Evolutionary conservation across 2,797 vertebrate species (phyloP).

Genomic region (Gymnoscopelus braueri): DNA sequence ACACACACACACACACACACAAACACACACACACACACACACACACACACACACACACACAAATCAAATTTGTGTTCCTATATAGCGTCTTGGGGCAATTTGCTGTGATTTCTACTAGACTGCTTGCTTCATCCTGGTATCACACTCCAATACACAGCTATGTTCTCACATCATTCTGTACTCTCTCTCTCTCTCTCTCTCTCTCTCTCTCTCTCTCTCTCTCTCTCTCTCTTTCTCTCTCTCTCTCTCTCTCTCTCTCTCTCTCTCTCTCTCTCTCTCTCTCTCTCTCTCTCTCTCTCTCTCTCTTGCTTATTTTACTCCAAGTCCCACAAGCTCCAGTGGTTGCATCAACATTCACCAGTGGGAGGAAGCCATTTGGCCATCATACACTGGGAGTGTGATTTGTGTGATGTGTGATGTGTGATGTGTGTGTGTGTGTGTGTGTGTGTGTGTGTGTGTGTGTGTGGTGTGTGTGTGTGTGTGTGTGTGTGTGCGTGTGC

Average conservation of each 20-base stretch:
- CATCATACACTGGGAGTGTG: slow-evolving; percentile 71
- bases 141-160: slow-evolving; percentile 65
- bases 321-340: slow-evolving; percentile 68
- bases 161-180: slow-evolving; percentile 59
- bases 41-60: slow-evolving; percentile 20
- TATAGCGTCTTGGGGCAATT: slow-evolving; percentile 45
- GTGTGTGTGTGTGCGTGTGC: slow-evolving; percentile 40
- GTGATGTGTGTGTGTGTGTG: slow-evolving; percentile 30
- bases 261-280: background rate
- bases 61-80: slow-evolving; percentile 20
- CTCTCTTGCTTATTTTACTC: slow-evolving; percentile 64
- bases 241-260: slow-evolving; percentile 19
- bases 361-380: slow-evolving; percentile 77
- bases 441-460: slow-evolving; percentile 10
- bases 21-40: background rate
- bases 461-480: slow-evolving; percentile 44
- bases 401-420: slow-evolving; percentile 57
- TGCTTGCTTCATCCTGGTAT: slow-evolving; percentile 47
- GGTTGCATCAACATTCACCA: slow-evolving; percentile 78
- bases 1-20: slow-evolving; percentile 13
- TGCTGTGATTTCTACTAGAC: slow-evolving; percentile 50
- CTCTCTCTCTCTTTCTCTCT: too few species aligned
- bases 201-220: slow-evolving; percentile 6
- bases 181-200: background rate
- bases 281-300: background rate